Base-by-base conservation (phyloP, 2,888 invertebrate species). In the Tethea ocularis region DNA sequence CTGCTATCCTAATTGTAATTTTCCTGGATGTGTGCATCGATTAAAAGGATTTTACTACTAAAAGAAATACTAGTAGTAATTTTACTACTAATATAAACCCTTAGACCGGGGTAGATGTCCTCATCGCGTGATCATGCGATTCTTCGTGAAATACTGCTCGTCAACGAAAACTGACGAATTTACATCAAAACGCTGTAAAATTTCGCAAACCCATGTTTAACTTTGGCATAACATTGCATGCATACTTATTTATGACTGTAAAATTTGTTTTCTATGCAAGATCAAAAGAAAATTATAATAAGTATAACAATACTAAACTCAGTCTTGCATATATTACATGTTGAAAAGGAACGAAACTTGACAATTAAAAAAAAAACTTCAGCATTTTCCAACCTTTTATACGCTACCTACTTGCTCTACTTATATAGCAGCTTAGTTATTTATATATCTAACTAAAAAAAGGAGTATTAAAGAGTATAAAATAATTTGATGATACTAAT, bases 101-200 rank as follows among this genome's bases (percentile, higher is more conserved):
- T 61, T 57, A 58, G 54, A 56, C 68, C 60, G 67, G 73, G 74
- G 72, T 71, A 66, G 67, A 75, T 75, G 77, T 77, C 74, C 78
- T 74, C 69, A 73, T 86, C 77, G 84, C 80, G 83, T 84, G 81
- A 72, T 71, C 61, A 71, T 66, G 63, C 72, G 61, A 57, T 68
- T 62, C 61, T 68, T 54, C 54, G 70, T 68, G 68, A 72, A 70
- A 69, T 65, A 66, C 66, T 61, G 56, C 69, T 77, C 69, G 72
- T 75, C 77, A 72, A 71, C 68, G 61, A 68, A 73, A 71, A 64
- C 69, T 71, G 72, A 71, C 63, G 74, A 84, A 82, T 86, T 85
- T 82, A 77, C 81, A 83, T 86, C 71, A 74, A 74, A 78, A 69
- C 41, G 76, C 71, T 77, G 75, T 79, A 80, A 78, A 78, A 77